Conservation (phyloP, 2,797 vertebrate genomes). For the Gila robusta region DNA sequence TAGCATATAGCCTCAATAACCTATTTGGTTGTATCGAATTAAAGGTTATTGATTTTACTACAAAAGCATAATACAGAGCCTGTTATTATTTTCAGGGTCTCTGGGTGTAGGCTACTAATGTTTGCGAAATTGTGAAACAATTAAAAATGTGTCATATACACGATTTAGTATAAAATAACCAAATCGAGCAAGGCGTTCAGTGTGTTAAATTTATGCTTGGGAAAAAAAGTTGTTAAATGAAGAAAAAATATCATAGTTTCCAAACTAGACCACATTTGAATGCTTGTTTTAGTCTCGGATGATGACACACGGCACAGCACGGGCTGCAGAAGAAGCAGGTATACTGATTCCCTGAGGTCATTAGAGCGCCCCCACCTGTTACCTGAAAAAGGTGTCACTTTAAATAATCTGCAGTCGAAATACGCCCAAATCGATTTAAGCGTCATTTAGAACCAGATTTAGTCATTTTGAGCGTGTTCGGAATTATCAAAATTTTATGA, state of each 20-base stretch:
- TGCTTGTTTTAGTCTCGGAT: background rate
- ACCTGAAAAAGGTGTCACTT: conserved; percentile 63
- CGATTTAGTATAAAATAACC: background rate
- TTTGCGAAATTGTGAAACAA: background rate
- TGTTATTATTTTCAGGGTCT: background rate
- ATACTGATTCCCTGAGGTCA: conserved; percentile 52
- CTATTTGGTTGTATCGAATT: background rate
- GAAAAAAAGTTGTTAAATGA: background rate
- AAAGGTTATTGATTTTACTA: background rate
- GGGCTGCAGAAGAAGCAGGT: background rate
- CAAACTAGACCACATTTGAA: background rate
- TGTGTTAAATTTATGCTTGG: background rate
- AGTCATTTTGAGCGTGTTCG: background rate
- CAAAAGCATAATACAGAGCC: background rate
- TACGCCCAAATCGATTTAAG: background rate
- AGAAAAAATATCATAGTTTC: background rate
- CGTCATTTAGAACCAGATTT: background rate
- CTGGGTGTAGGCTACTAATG: background rate
- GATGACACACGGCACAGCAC: conserved; percentile 1
- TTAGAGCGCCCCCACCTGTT: conserved; percentile 74
- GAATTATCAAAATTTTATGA: background rate
- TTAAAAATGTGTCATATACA: background rate
- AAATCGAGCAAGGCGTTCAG: background rate
- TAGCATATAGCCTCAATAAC: background rate
- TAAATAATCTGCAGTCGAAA: background rate